These are phyloP conservation scores for Allophyes oxyacanthae DNA, from an alignment of 2,888 invertebrate genomes.

Conservation along the genomic window DNA sequence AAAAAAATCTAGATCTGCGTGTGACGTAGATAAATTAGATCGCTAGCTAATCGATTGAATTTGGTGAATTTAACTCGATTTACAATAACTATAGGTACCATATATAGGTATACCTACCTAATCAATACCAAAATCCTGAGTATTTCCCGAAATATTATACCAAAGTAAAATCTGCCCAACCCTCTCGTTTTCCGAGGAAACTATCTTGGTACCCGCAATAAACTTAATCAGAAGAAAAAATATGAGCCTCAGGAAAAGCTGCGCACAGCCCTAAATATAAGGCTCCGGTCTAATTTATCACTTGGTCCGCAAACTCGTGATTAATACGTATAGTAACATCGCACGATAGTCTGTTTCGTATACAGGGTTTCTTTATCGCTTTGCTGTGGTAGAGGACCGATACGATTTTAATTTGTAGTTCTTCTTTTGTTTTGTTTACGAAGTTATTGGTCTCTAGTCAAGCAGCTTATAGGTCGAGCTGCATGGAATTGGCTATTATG, in stretches of 20 bases:
- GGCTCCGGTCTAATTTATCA: constrained; percentile 70
- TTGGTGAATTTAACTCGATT: no score
- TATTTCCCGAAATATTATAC: constrained; percentile 22
- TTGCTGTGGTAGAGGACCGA: constrained; percentile 42
- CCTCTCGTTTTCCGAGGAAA: constrained; percentile 11
- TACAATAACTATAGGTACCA: no score
- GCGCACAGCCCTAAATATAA: constrained; percentile 53
- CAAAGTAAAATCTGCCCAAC: no score
- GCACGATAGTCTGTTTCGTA: constrained; percentile 63
- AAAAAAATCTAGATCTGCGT: no score
- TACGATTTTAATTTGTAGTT: constrained; percentile 49
- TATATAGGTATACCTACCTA: no score
- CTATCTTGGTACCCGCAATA: constrained; percentile 13
- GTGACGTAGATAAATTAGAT: no score
- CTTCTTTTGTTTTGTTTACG: constrained; percentile 10
- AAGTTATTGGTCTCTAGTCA: constrained; percentile 6
- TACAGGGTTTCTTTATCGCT: constrained; percentile 57
- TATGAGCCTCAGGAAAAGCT: neutral
- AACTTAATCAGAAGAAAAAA: constrained; percentile 14
- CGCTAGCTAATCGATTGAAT: no score
- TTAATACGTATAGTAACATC: constrained; percentile 67
- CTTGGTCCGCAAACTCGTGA: constrained; percentile 65
- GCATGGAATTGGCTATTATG: neutral
- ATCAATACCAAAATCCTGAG: neutral
- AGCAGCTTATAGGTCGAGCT: neutral